Base-by-base conservation (phyloP, 2,888 invertebrate genomes). In the Seira ritae region DNA sequence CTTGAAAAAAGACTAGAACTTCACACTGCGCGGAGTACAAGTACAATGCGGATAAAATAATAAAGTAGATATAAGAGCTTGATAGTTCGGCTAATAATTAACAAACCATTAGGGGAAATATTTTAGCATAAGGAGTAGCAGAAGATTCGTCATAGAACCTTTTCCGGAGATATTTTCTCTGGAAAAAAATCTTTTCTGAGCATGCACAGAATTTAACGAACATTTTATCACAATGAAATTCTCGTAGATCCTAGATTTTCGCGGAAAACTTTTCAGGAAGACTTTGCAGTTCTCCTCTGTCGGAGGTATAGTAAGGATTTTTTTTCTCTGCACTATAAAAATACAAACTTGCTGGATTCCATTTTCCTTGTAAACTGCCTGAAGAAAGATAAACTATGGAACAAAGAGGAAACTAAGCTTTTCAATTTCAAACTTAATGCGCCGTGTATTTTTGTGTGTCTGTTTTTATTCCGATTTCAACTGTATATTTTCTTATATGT, bases 301-400 rank as follows among this genome's bases (percentile, higher is more conserved):
- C n/a, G n/a, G n/a, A n/a, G n/a, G n/a, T n/a, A n/a, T n/a, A 42
- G 42, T 50, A 50, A 8, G 50, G 2, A 50, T 50, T 12, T 50
- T 50, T 50, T 50, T 31, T 12, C 50, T 12, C 12, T 50, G 50
- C 50, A 50, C 31, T 31, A 50, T 31, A 50, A 15, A 50, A 50
- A 2, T 50, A 50, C 50, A 50, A n/a, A n/a, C n/a, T n/a, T 50
- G 31, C 31, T 8, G 50, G 50, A 50, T 50, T 67, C 19, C 79
- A 67, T 20, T 68, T 31, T 69, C 23, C 74, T 69, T 46, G 17
- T 74, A 80, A 80, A 80, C 70, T 60, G 80, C 80, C 80, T 17
- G 46, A 65, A 74, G 80, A 74, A 74, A 74, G 65, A 80, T 69
- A 69, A 80, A 65, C 46, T 65, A n/a, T 62, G 62, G 62, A 74